Base-by-base conservation (phyloP, 2,113 vertebrate species). In the Siniperca chuatsi region DNA sequence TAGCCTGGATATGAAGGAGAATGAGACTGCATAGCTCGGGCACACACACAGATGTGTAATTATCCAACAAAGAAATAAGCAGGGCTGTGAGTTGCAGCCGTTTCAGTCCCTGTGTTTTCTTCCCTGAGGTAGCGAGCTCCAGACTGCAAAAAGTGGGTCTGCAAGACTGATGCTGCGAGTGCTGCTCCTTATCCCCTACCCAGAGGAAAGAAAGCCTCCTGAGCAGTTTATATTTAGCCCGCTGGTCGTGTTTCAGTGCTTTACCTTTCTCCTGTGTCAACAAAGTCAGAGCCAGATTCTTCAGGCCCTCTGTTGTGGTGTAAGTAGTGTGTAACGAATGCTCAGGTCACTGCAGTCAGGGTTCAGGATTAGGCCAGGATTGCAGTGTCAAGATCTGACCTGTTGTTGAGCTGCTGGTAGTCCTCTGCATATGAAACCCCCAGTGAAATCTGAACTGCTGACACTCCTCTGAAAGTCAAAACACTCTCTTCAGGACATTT, bases 151-250 rank as follows among this genome's bases (percentile, higher is more conserved):
- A 95, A 94, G 79, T 95, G 94, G 91, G 92, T 93, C 95, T 94
- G 75, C 81, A 92, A 93, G 94, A 94, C 92, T 90, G 92, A 94
- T 93, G 94, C 93, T 92, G 72, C 67, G n/a, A 90, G 91, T 64
- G 69, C 81, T 68, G 79, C 88, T 88, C 85, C 87, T 90, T 85
- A 91, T 88, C 82, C 87, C 57, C 78, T 66, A 90, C 92, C 91
- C 89, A 52, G 84, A 91, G 92, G 91, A 92, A 79, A 83, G 86
- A 89, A 75, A 89, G 78, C 86, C 91, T 91, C 86, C 79, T 35
- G 81, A 80, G 89, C 75, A 78, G 87, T 90, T 94, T 95, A 95
- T 93, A 94, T 94, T 95, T 94, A 94, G 92, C 80, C 82, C 7
- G 20, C 77, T 90, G 92, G 86, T 87, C 60, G 75, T 86, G 83